Percentiles rank a stretch among this genome's conserved stretches.
phyloP scores from a whole-genome alignment of 2,888 invertebrate species.

The Calephelis perditalis region DNA sequence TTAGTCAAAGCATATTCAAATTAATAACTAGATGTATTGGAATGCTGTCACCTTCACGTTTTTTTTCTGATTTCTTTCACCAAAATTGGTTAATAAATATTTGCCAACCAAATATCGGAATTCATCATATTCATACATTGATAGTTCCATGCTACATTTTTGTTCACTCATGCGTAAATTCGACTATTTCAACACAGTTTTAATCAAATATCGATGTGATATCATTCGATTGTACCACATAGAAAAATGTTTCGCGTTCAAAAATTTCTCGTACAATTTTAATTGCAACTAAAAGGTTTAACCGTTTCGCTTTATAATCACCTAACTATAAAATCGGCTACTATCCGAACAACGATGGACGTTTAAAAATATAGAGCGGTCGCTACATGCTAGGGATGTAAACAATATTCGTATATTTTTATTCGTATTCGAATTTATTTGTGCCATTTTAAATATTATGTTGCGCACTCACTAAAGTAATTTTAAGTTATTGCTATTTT shows the following conservation, averaged over 20 bases:
- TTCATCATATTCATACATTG: no score
- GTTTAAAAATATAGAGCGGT: conserved; percentile 33
- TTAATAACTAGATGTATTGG: no score
- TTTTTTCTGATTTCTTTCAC: no score
- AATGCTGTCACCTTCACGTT: no score
- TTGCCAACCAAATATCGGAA: no score
- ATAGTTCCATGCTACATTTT: not conserved
- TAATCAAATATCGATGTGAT: not conserved
- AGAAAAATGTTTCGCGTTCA: not conserved
- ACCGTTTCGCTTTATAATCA: conserved; percentile 10
- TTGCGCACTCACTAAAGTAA: no score
- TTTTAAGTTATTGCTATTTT: no score
- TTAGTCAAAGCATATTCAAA: no score
- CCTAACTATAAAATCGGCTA: conserved; percentile 12
- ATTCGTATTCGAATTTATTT: no score
- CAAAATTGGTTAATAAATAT: no score
- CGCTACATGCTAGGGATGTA: conserved; percentile 31
- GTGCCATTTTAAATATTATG: no score
- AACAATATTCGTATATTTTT: no score
- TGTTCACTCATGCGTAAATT: not conserved
- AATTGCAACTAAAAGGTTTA: conserved; percentile 6
- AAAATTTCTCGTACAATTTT: conserved; percentile 3
- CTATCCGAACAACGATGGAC: conserved; percentile 18
- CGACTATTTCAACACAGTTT: not conserved
- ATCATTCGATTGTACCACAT: not conserved